These are phyloP conservation scores for Oxytorus armatus DNA, from an alignment of 2,888 invertebrate genomes.

Conservation along the genomic window DNA sequence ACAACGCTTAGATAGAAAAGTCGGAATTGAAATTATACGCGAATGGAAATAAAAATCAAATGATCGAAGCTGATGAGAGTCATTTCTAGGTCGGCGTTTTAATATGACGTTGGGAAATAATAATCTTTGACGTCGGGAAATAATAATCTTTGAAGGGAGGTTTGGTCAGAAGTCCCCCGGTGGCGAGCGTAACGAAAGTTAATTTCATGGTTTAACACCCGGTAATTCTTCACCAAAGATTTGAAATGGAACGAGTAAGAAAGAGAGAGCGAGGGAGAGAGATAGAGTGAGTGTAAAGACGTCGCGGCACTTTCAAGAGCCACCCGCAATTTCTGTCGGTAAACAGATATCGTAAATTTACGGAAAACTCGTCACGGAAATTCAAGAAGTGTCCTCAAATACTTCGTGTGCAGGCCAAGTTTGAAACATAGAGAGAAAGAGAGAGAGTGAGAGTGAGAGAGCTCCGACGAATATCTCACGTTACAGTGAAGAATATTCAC, in stretches of 20 bases:
- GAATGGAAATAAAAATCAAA: background rate
- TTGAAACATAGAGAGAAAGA: background rate
- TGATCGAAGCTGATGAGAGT: constrained; percentile 1
- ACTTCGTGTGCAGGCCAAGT: background rate
- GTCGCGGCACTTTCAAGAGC: constrained; percentile 69
- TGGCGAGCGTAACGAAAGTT: constrained; percentile 65
- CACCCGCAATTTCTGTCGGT: constrained; percentile 81
- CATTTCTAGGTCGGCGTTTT: constrained; percentile 12
- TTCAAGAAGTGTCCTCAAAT: constrained; percentile 29
- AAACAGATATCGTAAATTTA: constrained; percentile 77
- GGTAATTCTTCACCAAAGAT: constrained; percentile 32
- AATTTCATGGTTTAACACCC: constrained; percentile 57
- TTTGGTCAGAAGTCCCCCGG: constrained; percentile 35
- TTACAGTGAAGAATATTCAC: constrained; percentile 44
- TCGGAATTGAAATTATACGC: no score
- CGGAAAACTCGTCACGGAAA: constrained; percentile 62
- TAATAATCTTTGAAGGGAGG: constrained; percentile 19
- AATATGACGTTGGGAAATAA: constrained; percentile 15
- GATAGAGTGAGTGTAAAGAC: constrained; percentile 40
- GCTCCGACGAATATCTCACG: constrained; percentile 28
- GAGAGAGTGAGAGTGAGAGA: background rate
- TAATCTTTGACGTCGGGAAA: background rate
- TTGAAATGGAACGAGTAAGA: constrained; percentile 10
- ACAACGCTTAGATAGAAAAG: no score
- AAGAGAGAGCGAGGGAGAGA: constrained; percentile 9